These are phyloP conservation scores for Callyntrura guangdongensis DNA, from an alignment of 2,888 invertebrate species.

Conservation along the genomic window DNA sequence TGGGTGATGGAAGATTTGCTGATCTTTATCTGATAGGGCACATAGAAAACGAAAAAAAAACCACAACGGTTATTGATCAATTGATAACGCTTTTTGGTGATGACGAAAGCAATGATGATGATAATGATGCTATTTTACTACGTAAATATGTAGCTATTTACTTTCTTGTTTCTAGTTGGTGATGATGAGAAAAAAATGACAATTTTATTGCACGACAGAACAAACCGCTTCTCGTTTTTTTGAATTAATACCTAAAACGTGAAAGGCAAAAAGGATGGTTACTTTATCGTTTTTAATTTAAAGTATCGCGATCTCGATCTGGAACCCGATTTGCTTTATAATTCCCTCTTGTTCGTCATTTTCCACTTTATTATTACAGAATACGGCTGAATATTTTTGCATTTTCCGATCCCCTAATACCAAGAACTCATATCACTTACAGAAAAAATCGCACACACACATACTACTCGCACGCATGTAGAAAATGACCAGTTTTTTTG, in stretches of 20 bases:
- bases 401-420: slow-evolving; percentile 2
- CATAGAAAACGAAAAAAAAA: background rate
- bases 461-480: background rate
- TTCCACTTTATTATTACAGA: slow-evolving; percentile 14
- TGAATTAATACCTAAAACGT: background rate
- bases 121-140: too few species aligned
- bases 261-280: background rate
- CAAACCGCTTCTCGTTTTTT: too few species aligned
- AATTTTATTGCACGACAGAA: too few species aligned
- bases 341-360: background rate
- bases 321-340: too few species aligned
- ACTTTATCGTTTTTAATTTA: background rate
- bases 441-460: background rate
- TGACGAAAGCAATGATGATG: too few species aligned
- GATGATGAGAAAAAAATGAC: too few species aligned
- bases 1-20: background rate
- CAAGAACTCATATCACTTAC: background rate
- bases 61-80: background rate
- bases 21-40: slow-evolving; percentile 1
- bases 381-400: background rate
- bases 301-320: background rate
- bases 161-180: too few species aligned
- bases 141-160: too few species aligned
- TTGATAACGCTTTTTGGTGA: background rate
- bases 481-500: background rate